Evolutionary conservation across 2,797 vertebrate species (phyloP), one percentile per base, ranked within the genome.

Genomic region (Sparidentex hasta): DNA sequence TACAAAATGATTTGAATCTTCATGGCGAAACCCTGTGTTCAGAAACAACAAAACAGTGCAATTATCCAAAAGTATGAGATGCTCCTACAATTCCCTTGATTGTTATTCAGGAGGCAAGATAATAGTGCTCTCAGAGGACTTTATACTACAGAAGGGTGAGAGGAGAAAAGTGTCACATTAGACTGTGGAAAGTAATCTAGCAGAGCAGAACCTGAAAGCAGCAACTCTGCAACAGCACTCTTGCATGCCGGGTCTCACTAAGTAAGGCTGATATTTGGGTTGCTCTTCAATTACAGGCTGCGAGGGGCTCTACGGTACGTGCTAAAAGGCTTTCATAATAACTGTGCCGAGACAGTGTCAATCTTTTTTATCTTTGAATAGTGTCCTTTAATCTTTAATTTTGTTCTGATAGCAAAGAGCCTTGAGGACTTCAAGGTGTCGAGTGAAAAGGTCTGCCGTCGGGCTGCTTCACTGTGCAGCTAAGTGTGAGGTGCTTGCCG

Each of bases 401-500:
- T 0, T 3, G 2, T 2, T 7, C 61, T 71, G 63, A 85, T 81
- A 90, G 65, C 73, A 78, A 56, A 33, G 51, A 83, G 70, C 62
- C 48, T 79, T 71, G 64, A 79, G 72, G 27, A 70, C 29, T 65
- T 62, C 38, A 43, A 76, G 46, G 78, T 64, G 73, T 82, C 65
- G 57, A 66, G 56, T 55, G 80, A 76, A 80, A 68, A 41, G 58
- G 57, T 75, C 82, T 82, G 77, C 63, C 62, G 65, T 86, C 67
- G 81, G 90, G 79, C 86, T 89, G 83, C 66, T 33, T 14, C 48
- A 46, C 38, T 58, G 52, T 55, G 70, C 56, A 48, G 65, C 5
- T 7, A 61, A 66, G 51, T 47, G 18, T 5, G 72, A 46, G 62
- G 57, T 62, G 73, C 52, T 46, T 11, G 47, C 64, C 20, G 11